phyloP scores from a whole-genome alignment of 2,888 invertebrate species.

The Thalpophila matura region DNA sequence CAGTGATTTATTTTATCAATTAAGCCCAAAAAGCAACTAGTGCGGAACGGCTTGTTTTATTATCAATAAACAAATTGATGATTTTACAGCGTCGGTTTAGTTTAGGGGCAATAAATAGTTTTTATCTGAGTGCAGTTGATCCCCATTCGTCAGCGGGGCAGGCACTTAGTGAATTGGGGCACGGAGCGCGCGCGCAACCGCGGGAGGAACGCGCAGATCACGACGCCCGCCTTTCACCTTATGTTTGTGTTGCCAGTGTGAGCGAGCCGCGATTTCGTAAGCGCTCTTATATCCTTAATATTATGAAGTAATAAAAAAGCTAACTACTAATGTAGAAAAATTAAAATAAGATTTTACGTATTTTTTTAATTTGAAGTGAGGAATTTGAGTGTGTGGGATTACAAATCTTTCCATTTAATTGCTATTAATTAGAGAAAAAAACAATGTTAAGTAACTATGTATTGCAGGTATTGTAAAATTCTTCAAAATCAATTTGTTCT shows the following conservation, averaged over 20 bases:
- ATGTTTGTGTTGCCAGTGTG: slow-evolving; percentile 43
- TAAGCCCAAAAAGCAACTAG: slow-evolving; percentile 50
- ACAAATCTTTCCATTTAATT: too few relatives aligned
- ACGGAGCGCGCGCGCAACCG: slow-evolving; percentile 69
- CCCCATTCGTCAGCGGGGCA: slow-evolving; percentile 77
- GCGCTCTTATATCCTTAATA: slow-evolving; percentile 3
- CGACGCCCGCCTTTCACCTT: slow-evolving; percentile 78
- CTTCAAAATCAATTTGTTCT: not conserved
- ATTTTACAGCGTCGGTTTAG: slow-evolving; percentile 56
- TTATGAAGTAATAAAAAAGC: not conserved
- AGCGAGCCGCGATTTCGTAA: slow-evolving; percentile 36
- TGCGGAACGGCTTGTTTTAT: slow-evolving; percentile 58
- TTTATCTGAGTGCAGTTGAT: slow-evolving; percentile 73
- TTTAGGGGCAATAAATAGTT: slow-evolving; percentile 71
- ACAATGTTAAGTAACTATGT: too few relatives aligned
- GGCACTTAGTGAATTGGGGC: slow-evolving; percentile 81
- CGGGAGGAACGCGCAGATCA: slow-evolving; percentile 66
- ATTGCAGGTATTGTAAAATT: too few relatives aligned
- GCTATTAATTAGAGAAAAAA: too few relatives aligned
- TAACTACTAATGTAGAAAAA: too few relatives aligned
- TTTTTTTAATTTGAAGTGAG: too few relatives aligned
- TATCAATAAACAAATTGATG: slow-evolving; percentile 69
- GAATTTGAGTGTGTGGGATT: too few relatives aligned
- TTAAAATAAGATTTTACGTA: too few relatives aligned
- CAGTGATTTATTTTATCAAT: slow-evolving; percentile 49